Evolutionary conservation across 2,797 vertebrate species (phyloP).

Genomic region (Apogon hyalosoma): DNA sequence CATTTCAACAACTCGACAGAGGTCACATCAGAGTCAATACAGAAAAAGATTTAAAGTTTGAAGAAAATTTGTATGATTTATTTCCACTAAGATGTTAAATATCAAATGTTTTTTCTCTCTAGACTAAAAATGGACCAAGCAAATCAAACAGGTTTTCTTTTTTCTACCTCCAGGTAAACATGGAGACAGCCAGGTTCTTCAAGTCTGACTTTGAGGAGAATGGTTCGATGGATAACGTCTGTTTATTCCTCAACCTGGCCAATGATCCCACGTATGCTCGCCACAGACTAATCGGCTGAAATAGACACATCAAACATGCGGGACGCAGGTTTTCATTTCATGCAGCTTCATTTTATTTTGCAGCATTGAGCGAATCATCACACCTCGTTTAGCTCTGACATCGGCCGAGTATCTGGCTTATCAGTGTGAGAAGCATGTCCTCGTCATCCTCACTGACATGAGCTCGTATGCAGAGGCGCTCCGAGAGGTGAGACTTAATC

Average conservation of each 20-base stretch:
- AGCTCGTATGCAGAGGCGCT: constrained; percentile 75
- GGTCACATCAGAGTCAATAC: too few relatives aligned
- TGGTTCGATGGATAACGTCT: constrained; percentile 76
- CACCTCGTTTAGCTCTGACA: constrained; percentile 72
- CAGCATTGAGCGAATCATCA: constrained; percentile 77
- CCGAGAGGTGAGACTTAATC: constrained; percentile 52
- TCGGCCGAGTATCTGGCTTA: constrained; percentile 74
- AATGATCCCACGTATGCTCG: constrained; percentile 70
- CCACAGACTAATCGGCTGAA: too few relatives aligned
- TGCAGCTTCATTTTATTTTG: neutral
- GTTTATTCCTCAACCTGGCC: constrained; percentile 73
- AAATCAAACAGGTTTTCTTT: neutral
- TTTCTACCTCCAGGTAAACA: constrained; percentile 60
- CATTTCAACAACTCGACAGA: too few relatives aligned
- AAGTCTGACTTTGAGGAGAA: constrained; percentile 78
- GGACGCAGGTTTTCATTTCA: neutral
- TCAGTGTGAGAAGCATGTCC: constrained; percentile 76
- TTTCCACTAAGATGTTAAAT: too few relatives aligned
- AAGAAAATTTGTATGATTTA: too few relatives aligned
- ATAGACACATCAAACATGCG: too few relatives aligned
- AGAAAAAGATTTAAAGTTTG: too few relatives aligned
- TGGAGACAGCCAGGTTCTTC: constrained; percentile 76
- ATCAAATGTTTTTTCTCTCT: too few relatives aligned
- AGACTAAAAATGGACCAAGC: too few relatives aligned
- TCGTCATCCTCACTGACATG: constrained; percentile 76